Evolutionary conservation across 2,888 invertebrate species (phyloP), one percentile per base, ranked within the genome.

Genomic region (Eulithis testata): DNA sequence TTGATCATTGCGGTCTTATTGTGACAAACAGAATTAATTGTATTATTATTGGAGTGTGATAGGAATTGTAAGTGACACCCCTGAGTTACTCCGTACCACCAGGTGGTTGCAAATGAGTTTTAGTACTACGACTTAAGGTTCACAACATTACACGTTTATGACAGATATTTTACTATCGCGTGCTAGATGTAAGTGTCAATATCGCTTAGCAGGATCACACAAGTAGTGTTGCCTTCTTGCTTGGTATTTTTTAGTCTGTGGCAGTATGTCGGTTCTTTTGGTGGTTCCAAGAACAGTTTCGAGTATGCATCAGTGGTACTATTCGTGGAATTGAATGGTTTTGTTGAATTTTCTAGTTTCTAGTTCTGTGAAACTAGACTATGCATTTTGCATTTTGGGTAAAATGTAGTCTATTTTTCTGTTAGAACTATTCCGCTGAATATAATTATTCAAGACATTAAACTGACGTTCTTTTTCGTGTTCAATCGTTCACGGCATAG

Each of bases 1-100:
- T 49, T 57, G 37, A 64, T 58, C 45, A 63, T 58, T 60, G 71
- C 69, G 61, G 59, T 60, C 57, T 65, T 85, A 82, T 85, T 84
- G 83, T 81, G 81, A 83, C 84, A 86, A 79, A 85, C 85, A 72
- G 90, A 90, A 89, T 91, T 91, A 91, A 91, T 91, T 90, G 87
- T 90, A 91, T 91, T 91, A 91, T 91, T 90, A 91, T 84, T 82
- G 83, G 63, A 72, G 79, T 84, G 86, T 74, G 85, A 51, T 58
- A 71, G 69, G 90, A 89, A 89, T 91, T 44, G 31, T 67, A 67
- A 60, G 14, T 27, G 27, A 45, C n/a, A 31, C 11, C 50, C 7
- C 50, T 31, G 47, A 43, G 21, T 44, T 55, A 58, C 50, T 59
- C 11, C 7, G 0, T 21, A 21, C 11, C 3, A 49, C 11, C 4